Base-by-base conservation (phyloP, 2,797 vertebrate genomes). In the Simalia tracyae region DNA sequence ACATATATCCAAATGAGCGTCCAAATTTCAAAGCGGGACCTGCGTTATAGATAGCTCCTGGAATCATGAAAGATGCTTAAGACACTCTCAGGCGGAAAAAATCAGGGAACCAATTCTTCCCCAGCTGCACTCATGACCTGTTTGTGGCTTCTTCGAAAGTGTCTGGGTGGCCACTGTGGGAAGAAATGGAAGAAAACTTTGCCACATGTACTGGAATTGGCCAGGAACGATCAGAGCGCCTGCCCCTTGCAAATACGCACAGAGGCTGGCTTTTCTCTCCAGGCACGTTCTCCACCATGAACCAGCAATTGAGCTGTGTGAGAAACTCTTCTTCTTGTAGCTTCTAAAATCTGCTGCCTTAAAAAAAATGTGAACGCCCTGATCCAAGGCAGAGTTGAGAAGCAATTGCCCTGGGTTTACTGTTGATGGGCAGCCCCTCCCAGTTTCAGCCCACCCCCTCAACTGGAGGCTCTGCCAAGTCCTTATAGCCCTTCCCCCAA, bases 151-250 rank as follows among this genome's bases (percentile, higher is more conserved):
- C 28, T 28, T 26, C 84, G n/a, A 4, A 5, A 28, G 26, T 2
- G 56, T n/a, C 54, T n/a, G 14, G 5, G 12, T 56, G 28, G 84
- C 26, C 84, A 86, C 26, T n/a, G 19, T 50, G 22, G 76, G 36
- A 84, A 50, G 15, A 36, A 14, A 36, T 36, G 2, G 36, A 36
- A 36, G 36, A 36, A 99, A 99, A 97, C 98, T 99, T 95, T 99
- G 99, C 93, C 99, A 99, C 96, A 95, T 99, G 88, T 99, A 99
- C 97, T 99, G 99, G 99, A 99, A 99, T 96, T 99, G 98, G 98
- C 98, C 99, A 0, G 99, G 99, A 31, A 99, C 99, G 6, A 97
- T 99, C 61, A 96, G 98, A 0, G 98, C 99, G 57, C 99, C 99
- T 0, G 99, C 99, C 0, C 99, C 99, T 0, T 99, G 99, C 98